Evolutionary conservation across 2,888 invertebrate species (phyloP), one percentile per base, ranked within the genome.

Genomic region (Diarsia mendica): DNA sequence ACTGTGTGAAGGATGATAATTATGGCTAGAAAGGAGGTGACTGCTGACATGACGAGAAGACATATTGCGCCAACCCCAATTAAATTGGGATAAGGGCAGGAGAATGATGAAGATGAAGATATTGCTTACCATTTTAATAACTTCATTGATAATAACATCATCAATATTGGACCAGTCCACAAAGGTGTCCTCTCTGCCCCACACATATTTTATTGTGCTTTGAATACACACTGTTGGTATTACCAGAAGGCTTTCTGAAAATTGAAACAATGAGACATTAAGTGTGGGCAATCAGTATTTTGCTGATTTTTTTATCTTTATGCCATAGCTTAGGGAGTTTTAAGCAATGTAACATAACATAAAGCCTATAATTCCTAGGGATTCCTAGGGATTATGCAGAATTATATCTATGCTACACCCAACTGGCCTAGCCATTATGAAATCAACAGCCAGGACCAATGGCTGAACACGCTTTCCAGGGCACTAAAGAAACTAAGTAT

Each of bases 91-190:
- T 28, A 28, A 28, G 28, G 28, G 28, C 28, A 28, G 28, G 28
- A 28, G 28, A 28, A 28, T 28, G 28, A 28, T 28, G 28, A 28
- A 2, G 28, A 28, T 28, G 28, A 28, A 2, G 28, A 28, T 58
- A 33, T 18, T 60, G 0, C 71, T 91, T 88, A 96, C 96, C 92
- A 94, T 88, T 90, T 95, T 94, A 67, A 96, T 92, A 68, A 96
- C 96, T 94, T 96, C 96, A 91, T 96, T 96, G 53, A 96, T 96
- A 46, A 96, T 94, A 60, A 96, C 92, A 91, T 96, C 96, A 85
- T 96, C 94, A 79, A 96, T 92, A 81, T 89, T 92, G 10, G 92
- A 85, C 96, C 96, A 96, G 23, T 95, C 92, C 5, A 96, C 91
- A 84, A 95, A 96, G 23, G 90, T 90, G 69, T 94, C 93, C 87